A percentile compares a stretch with the other conserved stretches of the same genome.
These are phyloP conservation scores for Gobius niger DNA, from an alignment of 2,113 vertebrate genomes.

Conservation along the genomic window DNA sequence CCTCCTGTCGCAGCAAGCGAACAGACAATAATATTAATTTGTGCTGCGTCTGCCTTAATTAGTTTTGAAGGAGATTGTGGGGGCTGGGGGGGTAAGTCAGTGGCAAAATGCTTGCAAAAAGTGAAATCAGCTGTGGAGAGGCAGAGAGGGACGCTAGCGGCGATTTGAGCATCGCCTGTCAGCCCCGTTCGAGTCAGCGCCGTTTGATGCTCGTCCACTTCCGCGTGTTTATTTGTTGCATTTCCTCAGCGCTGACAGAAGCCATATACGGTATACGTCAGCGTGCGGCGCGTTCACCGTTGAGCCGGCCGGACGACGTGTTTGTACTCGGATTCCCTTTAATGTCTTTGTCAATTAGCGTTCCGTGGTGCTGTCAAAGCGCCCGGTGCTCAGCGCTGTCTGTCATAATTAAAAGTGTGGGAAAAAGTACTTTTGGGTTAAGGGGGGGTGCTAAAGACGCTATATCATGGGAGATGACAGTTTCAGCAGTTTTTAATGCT, in stretches of 20 bases:
- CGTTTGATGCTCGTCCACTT: slow-evolving; percentile 55
- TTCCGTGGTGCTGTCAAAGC: slow-evolving; percentile 28
- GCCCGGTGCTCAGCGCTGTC: slow-evolving; percentile 28
- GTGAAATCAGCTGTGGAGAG: slow-evolving; percentile 56
- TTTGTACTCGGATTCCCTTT: slow-evolving; percentile 27
- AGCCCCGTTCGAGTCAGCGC: slow-evolving; percentile 33
- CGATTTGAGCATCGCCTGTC: slow-evolving; percentile 59
- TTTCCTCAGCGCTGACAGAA: slow-evolving; percentile 35
- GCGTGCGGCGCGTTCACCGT: slow-evolving; percentile 14
- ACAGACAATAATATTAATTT: slow-evolving; percentile 72
- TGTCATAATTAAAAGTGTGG: slow-evolving; percentile 53
- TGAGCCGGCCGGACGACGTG: neutral
- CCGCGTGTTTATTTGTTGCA: slow-evolving; percentile 30
- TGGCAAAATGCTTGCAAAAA: slow-evolving; percentile 66
- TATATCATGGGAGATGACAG: slow-evolving; percentile 25
- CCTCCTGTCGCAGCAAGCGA: slow-evolving; percentile 54
- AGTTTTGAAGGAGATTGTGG: slow-evolving; percentile 50
- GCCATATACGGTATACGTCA: slow-evolving; percentile 31
- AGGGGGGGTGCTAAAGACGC: slow-evolving; percentile 25
- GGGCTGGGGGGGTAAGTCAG: slow-evolving; percentile 2
- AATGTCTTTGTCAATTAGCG: slow-evolving; percentile 52
- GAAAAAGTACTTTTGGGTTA: slow-evolving; percentile 35
- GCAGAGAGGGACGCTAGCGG: slow-evolving; percentile 44
- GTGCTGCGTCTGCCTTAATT: slow-evolving; percentile 75
- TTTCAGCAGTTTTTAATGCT: slow-evolving; percentile 21